Evolutionary conservation across 2,888 invertebrate genomes (phyloP).

Genomic region (Ceraclea dissimilis): DNA sequence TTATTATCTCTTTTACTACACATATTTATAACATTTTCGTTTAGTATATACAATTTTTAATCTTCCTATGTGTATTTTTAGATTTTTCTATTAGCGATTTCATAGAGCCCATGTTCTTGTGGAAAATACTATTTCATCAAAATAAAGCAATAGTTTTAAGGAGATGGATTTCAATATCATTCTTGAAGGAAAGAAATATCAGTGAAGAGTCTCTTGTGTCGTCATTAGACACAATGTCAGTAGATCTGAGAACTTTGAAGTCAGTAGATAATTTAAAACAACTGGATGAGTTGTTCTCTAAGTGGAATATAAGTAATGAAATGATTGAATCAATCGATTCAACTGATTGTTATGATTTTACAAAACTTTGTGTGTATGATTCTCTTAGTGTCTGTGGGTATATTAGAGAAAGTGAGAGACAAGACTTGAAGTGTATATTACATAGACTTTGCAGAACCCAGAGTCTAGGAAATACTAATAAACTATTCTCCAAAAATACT

Average conservation of each 20-base stretch:
- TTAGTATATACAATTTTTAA: not conserved
- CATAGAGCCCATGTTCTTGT: constrained; percentile 46
- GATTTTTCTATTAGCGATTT: constrained; percentile 42
- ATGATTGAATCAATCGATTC: constrained; percentile 50
- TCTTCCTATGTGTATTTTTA: not conserved
- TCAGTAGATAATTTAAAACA: constrained; percentile 33
- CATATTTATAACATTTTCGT: not conserved
- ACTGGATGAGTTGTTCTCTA: constrained; percentile 45
- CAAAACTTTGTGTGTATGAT: constrained; percentile 52
- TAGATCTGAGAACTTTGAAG: constrained; percentile 41
- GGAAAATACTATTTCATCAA: constrained; percentile 53
- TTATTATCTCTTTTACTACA: not conserved
- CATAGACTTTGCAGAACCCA: constrained; percentile 52
- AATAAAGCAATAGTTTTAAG: constrained; percentile 53
- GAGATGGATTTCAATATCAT: constrained; percentile 53
- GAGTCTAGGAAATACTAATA: constrained; percentile 46
- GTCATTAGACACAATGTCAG: constrained; percentile 30
- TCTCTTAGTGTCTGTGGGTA: constrained; percentile 57
- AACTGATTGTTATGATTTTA: constrained; percentile 43
- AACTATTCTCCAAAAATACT: constrained; percentile 47
- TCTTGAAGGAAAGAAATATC: constrained; percentile 44
- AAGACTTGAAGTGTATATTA: constrained; percentile 49
- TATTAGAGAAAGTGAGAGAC: constrained; percentile 51
- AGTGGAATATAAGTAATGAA: constrained; percentile 48
- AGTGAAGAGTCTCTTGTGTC: constrained; percentile 43